Base-by-base conservation (phyloP, 2,888 invertebrate genomes). In the Ophioninae sp. region DNA sequence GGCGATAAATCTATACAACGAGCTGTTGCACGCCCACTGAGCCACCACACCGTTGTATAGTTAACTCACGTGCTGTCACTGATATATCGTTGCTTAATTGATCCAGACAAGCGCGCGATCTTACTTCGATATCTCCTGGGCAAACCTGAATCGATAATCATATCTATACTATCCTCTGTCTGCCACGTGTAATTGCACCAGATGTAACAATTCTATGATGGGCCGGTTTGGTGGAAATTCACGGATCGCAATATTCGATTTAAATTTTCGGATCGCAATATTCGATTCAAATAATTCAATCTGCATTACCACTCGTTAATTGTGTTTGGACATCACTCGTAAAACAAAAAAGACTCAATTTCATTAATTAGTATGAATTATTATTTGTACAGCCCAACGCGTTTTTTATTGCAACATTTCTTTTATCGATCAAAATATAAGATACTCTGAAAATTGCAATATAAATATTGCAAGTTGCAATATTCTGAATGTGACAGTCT, bases 1-100 rank as follows among this genome's bases (percentile, higher is more conserved):
- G 50, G 20, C 76, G 68, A 80, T 80, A 83, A 83, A 80, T 83
- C 77, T 80, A 69, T 80, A 64, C 68, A 73, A 79, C 64, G 41
- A 73, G 62, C 73, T 62, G 59, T 61, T 74, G 80, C 69, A 83
- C 79, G 73, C 83, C 73, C 77, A 73, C 75, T 30, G 6, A 21
- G 74, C 57, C 65, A 21, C 74, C 57, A 41, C 75, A 57, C 65
- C 65, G 37, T 75, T 67, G 56, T 65, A 65, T 57, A 57, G 30
- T 6, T 62, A 13, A 21, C 50, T 37, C 44, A 62, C 67, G 41
- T 68, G 76, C 76, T 69, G 73, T 80, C 80, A 74, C 74, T 83
- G 83, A 83, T 83, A 77, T 80, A 83, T 83, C 73, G 83, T 80
- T 83, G 83, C 74, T 83, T 83, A 83, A 83, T 83, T 83, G 83